Base-by-base conservation (phyloP, 2,113 vertebrate genomes). In the Polypterus bichir region DNA sequence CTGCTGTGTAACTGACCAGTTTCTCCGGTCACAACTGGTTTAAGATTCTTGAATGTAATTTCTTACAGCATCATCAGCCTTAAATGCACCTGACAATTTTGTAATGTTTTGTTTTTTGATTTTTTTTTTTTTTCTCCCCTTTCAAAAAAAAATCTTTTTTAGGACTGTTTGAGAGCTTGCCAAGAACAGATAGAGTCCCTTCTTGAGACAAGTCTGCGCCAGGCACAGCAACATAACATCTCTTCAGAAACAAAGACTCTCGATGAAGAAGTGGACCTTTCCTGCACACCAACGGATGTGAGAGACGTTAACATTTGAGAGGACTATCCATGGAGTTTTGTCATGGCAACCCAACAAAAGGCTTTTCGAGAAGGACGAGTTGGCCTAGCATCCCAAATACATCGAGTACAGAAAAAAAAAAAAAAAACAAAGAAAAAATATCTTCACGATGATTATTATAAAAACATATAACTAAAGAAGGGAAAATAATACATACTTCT, bases 171-270 rank as follows among this genome's bases (percentile, higher is more conserved):
- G 76, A 88, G 94, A 51, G 92, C 94, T 3, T 98, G 96, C 78
- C 94, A 98, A 79, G 96, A 98, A 80, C 96, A 98, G 90, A 98
- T 98, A 0, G 94, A 98, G 69, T 90, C 89, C 61, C 88, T 98
- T 71, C 84, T 98, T 54, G 94, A 97, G 81, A 91, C 89, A 57
- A 98, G 92, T 79, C 87, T 98, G 72, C 87, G 94, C 58, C 92
- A 97, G 79, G 92, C 92, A 63, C 92, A 94, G 76, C 88, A 91
- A 69, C 90, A 91, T 76, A 83, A 69, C 56, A 64, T 72, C 60
- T 76, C 86, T 9, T 73, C 86, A 59, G 92, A 97, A 80, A 88
- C 88, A 79, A 98, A 98, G 81, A 86, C 77, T 27, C 78, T 90
- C 64, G 90, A 88, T 2, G 93, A 91, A 54, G 92, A 94, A 51